phyloP scores from a whole-genome alignment of 2,797 vertebrate genomes.

The Garrulus glandarius region DNA sequence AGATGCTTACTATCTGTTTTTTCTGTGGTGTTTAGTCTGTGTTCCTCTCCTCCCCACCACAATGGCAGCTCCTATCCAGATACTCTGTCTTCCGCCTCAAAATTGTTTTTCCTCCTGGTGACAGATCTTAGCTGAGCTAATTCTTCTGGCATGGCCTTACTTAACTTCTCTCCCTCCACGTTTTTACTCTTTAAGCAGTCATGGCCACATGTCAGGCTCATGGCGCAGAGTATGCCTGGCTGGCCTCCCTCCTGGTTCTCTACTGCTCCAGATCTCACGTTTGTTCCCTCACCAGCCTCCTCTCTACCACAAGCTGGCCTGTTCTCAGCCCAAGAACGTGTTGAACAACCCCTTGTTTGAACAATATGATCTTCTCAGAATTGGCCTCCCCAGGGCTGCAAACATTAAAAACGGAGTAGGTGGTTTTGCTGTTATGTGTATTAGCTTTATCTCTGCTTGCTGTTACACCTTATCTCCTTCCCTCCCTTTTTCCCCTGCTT shows the following conservation, averaged over 20 bases:
- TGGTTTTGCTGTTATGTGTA: neutral
- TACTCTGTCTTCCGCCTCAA: neutral
- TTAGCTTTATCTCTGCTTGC: neutral
- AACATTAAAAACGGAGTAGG: neutral
- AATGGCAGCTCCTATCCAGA: neutral
- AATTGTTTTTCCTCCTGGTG: neutral
- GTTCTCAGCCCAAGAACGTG: neutral
- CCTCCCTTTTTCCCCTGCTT: neutral
- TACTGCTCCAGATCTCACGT: neutral
- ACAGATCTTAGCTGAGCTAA: constrained; percentile 1
- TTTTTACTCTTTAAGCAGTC: neutral
- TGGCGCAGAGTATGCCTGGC: neutral
- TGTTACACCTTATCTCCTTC: neutral
- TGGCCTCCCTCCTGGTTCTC: neutral
- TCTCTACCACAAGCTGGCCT: neutral
- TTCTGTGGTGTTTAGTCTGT: neutral
- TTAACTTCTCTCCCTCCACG: neutral
- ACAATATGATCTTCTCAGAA: neutral
- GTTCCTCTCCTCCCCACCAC: neutral
- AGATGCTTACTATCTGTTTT: neutral
- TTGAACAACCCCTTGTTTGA: neutral
- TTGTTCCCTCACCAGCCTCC: neutral
- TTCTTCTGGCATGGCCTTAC: neutral
- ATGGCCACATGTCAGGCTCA: neutral
- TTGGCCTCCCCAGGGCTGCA: neutral